Percentiles rank a stretch among this genome's conserved stretches.
phyloP scores from a whole-genome alignment of 1,140 invertebrate species.

The Cyclargus thomasi region DNA sequence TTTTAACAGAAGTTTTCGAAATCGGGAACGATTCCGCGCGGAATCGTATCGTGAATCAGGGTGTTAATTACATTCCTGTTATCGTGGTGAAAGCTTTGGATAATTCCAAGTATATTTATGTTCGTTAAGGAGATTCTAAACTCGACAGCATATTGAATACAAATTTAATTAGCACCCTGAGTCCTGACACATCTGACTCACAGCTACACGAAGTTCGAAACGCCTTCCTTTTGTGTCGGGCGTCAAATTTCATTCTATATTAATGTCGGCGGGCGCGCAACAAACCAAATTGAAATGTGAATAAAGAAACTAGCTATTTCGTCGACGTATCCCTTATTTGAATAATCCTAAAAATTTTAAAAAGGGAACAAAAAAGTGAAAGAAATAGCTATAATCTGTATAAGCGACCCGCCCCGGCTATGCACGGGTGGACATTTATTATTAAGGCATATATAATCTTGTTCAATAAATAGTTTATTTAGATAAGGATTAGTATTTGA shows the following conservation, averaged over 20 bases:
- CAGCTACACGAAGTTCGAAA: background rate
- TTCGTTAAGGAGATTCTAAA: background rate
- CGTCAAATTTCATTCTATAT: slow-evolving; percentile 1
- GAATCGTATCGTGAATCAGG: no score
- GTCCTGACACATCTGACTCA: background rate
- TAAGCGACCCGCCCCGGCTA: no score
- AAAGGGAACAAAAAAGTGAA: no score
- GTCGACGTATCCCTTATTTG: background rate
- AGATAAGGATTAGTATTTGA: no score
- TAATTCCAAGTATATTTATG: background rate
- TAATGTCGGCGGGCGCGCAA: background rate
- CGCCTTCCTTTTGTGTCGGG: background rate
- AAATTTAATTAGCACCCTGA: background rate
- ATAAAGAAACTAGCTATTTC: slow-evolving; percentile 1
- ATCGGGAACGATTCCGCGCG: no score
- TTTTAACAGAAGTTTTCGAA: no score
- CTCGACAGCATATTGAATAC: background rate
- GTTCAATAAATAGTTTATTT: no score
- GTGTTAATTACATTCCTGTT: no score
- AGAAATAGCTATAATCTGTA: no score
- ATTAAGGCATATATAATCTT: no score
- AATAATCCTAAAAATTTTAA: background rate
- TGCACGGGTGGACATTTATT: no score
- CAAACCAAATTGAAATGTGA: background rate
- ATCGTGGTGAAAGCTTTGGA: background rate